phyloP scores from a whole-genome alignment of 1,140 invertebrate species.

The Nylanderia fulva region DNA sequence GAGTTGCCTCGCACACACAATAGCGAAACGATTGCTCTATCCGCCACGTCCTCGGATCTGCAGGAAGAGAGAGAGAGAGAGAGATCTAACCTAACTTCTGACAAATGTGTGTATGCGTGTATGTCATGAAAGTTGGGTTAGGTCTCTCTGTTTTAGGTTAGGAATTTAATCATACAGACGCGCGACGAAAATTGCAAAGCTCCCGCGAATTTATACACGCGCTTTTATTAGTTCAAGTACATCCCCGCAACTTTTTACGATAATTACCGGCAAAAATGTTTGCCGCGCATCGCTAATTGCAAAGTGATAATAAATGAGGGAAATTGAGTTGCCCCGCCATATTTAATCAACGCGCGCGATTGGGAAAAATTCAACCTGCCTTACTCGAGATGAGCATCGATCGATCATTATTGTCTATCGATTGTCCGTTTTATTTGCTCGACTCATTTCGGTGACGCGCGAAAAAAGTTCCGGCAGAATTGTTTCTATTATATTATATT shows the following conservation, averaged over 20 bases:
- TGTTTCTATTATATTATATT: too few species aligned
- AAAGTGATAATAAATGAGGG: conserved; percentile 27
- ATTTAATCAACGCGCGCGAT: neutral
- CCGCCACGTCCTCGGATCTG: conserved; percentile 6
- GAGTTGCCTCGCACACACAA: conserved; percentile 38
- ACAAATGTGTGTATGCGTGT: neutral
- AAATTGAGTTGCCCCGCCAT: conserved; percentile 21
- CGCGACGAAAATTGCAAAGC: conserved; percentile 28
- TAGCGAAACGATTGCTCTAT: conserved; percentile 51
- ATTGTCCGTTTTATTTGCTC: neutral
- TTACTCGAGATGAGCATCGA: conserved; percentile 11
- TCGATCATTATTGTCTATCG: conserved; percentile 17
- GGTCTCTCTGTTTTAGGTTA: too few species aligned
- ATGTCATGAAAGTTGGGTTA: neutral
- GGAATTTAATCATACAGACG: conserved; percentile 25
- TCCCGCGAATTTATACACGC: neutral
- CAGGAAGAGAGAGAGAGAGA: too few species aligned
- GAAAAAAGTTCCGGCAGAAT: neutral
- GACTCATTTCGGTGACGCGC: neutral
- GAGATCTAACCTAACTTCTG: too few species aligned
- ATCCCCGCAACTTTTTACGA: conserved; percentile 14
- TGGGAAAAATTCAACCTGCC: conserved; percentile 18
- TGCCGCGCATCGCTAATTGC: conserved; percentile 22
- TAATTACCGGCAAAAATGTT: conserved; percentile 42
- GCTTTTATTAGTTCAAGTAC: neutral